A percentile compares a stretch with the other conserved stretches of the same genome.
Conservation (phyloP, 2,888 invertebrate species). For the Phyllotreta striolata region DNA sequence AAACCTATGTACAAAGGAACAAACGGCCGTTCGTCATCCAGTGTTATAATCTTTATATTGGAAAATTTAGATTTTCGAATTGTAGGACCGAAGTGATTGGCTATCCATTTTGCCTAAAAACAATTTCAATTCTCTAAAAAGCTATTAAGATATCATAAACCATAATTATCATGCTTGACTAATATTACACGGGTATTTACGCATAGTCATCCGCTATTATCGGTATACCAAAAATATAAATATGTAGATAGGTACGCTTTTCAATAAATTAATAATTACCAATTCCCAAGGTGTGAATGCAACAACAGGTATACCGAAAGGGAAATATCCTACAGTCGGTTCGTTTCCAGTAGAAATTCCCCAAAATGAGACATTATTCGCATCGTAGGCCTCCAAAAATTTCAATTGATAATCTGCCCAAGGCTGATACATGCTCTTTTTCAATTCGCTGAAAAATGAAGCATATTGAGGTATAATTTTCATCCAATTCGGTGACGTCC, state of each 20-base stretch:
- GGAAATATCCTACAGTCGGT: constrained; percentile 69
- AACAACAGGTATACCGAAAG: constrained; percentile 23
- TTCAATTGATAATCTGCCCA: constrained; percentile 85
- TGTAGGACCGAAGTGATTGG: constrained; percentile 76
- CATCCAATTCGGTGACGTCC: constrained; percentile 65
- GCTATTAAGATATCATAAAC: neutral
- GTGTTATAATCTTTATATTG: constrained; percentile 71
- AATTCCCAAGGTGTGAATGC: constrained; percentile 15
- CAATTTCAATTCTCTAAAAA: neutral
- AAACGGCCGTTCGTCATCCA: constrained; percentile 69
- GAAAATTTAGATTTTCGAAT: constrained; percentile 67
- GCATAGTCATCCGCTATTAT: too few relatives aligned
- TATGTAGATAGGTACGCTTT: too few relatives aligned
- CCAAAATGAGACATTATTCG: constrained; percentile 77
- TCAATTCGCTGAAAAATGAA: constrained; percentile 54
- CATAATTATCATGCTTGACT: too few relatives aligned
- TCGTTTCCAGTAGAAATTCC: constrained; percentile 89
- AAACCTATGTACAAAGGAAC: constrained; percentile 33
- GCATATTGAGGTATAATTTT: constrained; percentile 53
- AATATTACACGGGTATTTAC: too few relatives aligned
- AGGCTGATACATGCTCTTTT: constrained; percentile 68
- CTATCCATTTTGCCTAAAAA: constrained; percentile 72
- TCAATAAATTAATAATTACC: constrained; percentile 12
- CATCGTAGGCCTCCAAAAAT: constrained; percentile 79
- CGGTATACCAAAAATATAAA: too few relatives aligned